Evolutionary conservation across 2,888 invertebrate genomes (phyloP).

Genomic region (Diaphora mendica): DNA sequence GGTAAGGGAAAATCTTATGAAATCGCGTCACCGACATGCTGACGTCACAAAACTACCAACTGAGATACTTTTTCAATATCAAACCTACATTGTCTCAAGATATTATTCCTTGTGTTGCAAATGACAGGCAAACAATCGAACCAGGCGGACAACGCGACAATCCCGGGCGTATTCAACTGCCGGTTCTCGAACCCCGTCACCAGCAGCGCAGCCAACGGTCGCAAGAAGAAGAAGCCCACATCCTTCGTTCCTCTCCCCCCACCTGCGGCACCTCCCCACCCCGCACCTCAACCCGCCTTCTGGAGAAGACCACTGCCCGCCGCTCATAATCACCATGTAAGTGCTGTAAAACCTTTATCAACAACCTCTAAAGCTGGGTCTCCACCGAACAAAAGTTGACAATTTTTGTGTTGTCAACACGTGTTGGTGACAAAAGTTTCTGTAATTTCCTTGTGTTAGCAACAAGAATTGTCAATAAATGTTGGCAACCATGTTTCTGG

Average conservation of each 20-base stretch:
- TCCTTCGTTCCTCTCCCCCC: conserved; percentile 92
- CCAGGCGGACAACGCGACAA: conserved; percentile 78
- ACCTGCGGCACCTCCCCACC: conserved; percentile 88
- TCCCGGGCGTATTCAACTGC: conserved; percentile 96
- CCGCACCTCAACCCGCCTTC: conserved; percentile 90
- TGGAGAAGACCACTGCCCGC: conserved; percentile 91
- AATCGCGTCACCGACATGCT: too few species aligned
- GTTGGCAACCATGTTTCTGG: too few species aligned
- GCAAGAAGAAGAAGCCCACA: conserved; percentile 96
- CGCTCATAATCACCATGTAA: conserved; percentile 79
- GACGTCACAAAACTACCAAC: too few species aligned
- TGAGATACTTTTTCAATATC: too few species aligned
- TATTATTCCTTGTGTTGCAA: not conserved
- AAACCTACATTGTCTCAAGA: not conserved
- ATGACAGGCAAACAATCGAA: conserved; percentile 67
- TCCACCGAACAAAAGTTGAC: too few species aligned
- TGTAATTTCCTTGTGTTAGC: too few species aligned
- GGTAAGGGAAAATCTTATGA: too few species aligned
- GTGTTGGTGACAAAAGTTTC: too few species aligned
- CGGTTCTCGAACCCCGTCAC: conserved; percentile 92
- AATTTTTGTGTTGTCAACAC: too few species aligned
- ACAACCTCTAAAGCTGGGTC: too few species aligned
- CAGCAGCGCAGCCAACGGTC: conserved; percentile 84
- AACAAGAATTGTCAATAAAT: too few species aligned
- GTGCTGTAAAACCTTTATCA: too few species aligned